Base-by-base conservation (phyloP, 2,888 invertebrate species). In the Polyommatus iphigenia region DNA sequence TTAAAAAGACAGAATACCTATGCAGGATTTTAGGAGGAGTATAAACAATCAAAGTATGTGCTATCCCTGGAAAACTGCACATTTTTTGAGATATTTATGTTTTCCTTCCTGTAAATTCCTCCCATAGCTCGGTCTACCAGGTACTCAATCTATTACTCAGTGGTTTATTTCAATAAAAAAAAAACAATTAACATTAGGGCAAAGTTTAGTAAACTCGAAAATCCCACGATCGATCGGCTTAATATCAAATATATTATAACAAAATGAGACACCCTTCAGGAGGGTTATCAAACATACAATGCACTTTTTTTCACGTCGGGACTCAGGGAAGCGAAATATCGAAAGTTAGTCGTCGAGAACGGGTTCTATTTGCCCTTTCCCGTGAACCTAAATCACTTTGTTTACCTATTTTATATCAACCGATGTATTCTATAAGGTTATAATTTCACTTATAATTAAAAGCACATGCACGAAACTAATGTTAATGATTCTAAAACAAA, bases 311-410 rank as follows among this genome's bases (percentile, higher is more conserved):
- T 78, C 15, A 41, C 29, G 57, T 75, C 54, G 18, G 54, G 54
- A 54, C 54, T 54, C 67, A 79, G 84, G 85, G 85, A 84, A 81
- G 81, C 81, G 78, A 83, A 82, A 83, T 85, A 87, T 86, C 84
- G 82, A 80, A 80, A 80, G 79, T 81, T 84, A 88, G 87, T 87
- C 84, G 84, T 84, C 85, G 83, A 84, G 80, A 89, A 89, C 89
- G 85, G 86, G 89, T 89, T 88, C 78, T 80, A 85, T 54, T 79
- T 81, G 82, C 85, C 86, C 86, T 87, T 86, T 81, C 80, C 79
- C 46, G 50, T 81, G 79, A 79, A 81, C 81, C 79, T 78, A 75
- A 29, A 75, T 50, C 24, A 50, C 46, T 54, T 75, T 75, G 24
- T 46, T 75, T 75, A 50, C 24, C 75, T 75, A 73, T 8, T 15